Evolutionary conservation across 2,797 vertebrate genomes (phyloP).

Genomic region (Takifugu rubripes): DNA sequence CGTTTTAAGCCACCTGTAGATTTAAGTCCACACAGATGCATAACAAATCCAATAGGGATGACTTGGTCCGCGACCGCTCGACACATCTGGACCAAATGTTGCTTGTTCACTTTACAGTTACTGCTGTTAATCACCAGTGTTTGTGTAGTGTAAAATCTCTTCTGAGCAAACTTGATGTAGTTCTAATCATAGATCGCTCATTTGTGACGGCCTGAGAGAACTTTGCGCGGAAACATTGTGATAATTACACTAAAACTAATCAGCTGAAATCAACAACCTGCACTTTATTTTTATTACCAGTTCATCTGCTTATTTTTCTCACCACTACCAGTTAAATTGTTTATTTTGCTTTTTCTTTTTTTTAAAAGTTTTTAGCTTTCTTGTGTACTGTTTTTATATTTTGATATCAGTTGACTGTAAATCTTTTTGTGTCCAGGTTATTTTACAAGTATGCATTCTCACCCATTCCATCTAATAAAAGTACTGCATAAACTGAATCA

Average conservation of each 20-base stretch:
- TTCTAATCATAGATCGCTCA: too few relatives aligned
- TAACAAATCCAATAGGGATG: conserved; percentile 29
- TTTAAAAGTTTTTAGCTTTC: too few relatives aligned
- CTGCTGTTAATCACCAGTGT: conserved; percentile 35
- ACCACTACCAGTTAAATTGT: too few relatives aligned
- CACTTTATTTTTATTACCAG: too few relatives aligned
- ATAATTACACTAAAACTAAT: too few relatives aligned
- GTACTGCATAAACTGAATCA: not conserved
- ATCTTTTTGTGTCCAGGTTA: conserved; percentile 38
- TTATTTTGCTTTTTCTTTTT: too few relatives aligned
- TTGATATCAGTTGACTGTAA: conserved; percentile 45
- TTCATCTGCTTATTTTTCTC: too few relatives aligned
- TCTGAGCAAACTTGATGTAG: too few relatives aligned
- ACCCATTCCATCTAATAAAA: conserved; percentile 26
- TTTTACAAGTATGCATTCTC: conserved; percentile 43
- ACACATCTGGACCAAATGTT: conserved; percentile 31
- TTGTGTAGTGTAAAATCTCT: conserved; percentile 25
- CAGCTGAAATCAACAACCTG: too few relatives aligned
- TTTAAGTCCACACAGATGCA: conserved; percentile 51
- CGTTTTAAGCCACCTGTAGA: conserved; percentile 61
- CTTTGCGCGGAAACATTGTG: too few relatives aligned
- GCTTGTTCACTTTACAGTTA: conserved; percentile 39
- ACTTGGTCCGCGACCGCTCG: conserved; percentile 30
- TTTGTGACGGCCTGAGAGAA: too few relatives aligned
- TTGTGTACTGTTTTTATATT: not conserved